Conservation (phyloP, 2,113 vertebrate species). For the Galbula dea region DNA sequence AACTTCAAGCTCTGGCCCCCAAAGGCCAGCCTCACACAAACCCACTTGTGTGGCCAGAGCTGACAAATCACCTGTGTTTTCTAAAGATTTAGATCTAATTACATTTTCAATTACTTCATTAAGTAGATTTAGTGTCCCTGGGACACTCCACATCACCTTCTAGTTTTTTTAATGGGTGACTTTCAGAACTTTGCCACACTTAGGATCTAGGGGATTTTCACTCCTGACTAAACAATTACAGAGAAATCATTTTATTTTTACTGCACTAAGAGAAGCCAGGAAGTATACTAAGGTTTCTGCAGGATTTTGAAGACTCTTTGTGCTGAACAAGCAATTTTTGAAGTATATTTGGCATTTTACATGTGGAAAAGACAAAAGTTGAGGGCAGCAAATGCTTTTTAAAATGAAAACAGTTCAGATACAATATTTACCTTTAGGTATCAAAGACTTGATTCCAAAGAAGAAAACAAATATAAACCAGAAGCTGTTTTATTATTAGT, state of each 20-base stretch:
- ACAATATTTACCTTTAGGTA: not conserved
- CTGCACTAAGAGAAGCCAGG: not conserved
- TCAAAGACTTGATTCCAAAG: not conserved
- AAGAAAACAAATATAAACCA: accelerated
- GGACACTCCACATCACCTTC: not conserved
- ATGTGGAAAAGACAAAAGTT: not conserved
- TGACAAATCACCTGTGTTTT: not conserved
- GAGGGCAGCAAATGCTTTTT: not conserved
- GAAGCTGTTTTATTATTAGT: not conserved
- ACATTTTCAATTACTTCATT: not conserved
- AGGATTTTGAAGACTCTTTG: not conserved
- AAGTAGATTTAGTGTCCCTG: not conserved
- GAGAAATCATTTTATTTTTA: no score
- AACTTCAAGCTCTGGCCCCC: not conserved
- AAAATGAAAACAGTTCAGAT: not conserved
- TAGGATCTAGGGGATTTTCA: not conserved
- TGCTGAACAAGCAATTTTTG: not conserved
- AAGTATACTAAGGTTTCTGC: not conserved
- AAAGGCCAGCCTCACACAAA: not conserved
- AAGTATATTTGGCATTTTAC: not conserved
- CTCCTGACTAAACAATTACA: not conserved
- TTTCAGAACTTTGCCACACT: not conserved
- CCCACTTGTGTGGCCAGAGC: not conserved
- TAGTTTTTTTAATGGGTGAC: not conserved
- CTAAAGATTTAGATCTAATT: not conserved